A percentile compares a stretch with the other conserved stretches of the same genome.
These are phyloP conservation scores for Malurus melanocephalus DNA, from an alignment of 2,113 vertebrate species.

Conservation along the genomic window DNA sequence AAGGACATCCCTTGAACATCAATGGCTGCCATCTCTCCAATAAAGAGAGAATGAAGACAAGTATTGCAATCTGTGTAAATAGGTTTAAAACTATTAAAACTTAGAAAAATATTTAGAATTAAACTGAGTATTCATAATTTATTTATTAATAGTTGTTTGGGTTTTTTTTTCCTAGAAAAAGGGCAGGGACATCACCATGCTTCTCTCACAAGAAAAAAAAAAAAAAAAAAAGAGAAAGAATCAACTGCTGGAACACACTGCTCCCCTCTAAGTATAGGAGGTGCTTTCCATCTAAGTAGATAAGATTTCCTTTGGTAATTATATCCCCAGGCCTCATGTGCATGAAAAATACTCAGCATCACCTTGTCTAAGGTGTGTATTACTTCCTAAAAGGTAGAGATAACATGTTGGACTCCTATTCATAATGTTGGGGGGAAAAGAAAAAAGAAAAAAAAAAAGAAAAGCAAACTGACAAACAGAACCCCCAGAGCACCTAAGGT, in stretches of 20 bases:
- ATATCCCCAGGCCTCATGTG: neutral
- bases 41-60: neutral
- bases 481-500: neutral
- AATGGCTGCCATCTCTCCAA: neutral
- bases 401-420: neutral
- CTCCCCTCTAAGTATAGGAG: neutral
- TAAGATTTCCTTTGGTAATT: neutral
- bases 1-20: neutral
- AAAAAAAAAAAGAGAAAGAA: neutral
- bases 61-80: neutral
- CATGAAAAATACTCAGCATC: neutral
- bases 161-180: neutral
- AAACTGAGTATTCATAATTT: neutral
- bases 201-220: neutral
- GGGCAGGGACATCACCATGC: fast-evolving
- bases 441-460: neutral
- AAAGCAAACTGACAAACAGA: neutral
- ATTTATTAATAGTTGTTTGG: neutral
- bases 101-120: neutral
- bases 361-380: neutral
- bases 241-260: neutral
- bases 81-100: neutral
- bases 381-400: neutral
- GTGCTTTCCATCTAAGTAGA: neutral
- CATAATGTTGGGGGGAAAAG: neutral